These are phyloP conservation scores for Sander vitreus DNA, from an alignment of 2,113 vertebrate genomes.

Conservation along the genomic window DNA sequence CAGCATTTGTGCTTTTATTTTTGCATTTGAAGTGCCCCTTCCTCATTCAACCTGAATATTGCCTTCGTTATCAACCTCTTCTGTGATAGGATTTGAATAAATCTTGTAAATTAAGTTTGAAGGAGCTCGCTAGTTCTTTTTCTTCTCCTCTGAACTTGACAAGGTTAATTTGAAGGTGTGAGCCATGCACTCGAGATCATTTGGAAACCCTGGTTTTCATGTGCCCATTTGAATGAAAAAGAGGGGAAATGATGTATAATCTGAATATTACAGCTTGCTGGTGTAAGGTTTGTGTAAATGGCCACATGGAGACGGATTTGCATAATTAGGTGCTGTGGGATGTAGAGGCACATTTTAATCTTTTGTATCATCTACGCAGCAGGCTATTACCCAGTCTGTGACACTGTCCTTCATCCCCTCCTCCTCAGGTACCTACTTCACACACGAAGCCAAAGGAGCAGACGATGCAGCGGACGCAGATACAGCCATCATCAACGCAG, in stretches of 20 bases:
- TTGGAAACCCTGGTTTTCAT: constrained; percentile 69
- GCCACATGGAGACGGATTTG: constrained; percentile 49
- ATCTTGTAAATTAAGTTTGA: constrained; percentile 71
- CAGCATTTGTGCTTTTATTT: constrained; percentile 2
- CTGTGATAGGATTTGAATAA: constrained; percentile 49
- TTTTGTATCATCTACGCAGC: constrained; percentile 63
- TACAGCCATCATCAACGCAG: constrained; percentile 99
- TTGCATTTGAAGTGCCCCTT: constrained; percentile 24
- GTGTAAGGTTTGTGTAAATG: constrained; percentile 43
- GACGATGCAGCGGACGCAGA: constrained; percentile 98
- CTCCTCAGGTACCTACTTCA: constrained; percentile 96
- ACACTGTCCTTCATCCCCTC: constrained; percentile 59
- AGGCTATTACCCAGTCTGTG: constrained; percentile 49
- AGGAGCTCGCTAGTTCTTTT: constrained; percentile 40
- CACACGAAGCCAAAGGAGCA: constrained; percentile 99
- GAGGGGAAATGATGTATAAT: constrained; percentile 47
- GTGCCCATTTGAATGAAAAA: constrained; percentile 60
- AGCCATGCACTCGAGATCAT: constrained; percentile 67
- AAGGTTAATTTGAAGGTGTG: constrained; percentile 76
- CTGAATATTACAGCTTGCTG: constrained; percentile 47
- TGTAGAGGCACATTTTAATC: constrained; percentile 60
- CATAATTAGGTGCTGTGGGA: constrained; percentile 65
- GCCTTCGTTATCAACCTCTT: constrained; percentile 40
- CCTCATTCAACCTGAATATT: constrained; percentile 45
- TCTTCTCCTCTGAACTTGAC: constrained; percentile 59